Evolutionary conservation across 2,888 invertebrate species (phyloP), one percentile per base, ranked within the genome.

Genomic region (Scrobipalpa costella): DNA sequence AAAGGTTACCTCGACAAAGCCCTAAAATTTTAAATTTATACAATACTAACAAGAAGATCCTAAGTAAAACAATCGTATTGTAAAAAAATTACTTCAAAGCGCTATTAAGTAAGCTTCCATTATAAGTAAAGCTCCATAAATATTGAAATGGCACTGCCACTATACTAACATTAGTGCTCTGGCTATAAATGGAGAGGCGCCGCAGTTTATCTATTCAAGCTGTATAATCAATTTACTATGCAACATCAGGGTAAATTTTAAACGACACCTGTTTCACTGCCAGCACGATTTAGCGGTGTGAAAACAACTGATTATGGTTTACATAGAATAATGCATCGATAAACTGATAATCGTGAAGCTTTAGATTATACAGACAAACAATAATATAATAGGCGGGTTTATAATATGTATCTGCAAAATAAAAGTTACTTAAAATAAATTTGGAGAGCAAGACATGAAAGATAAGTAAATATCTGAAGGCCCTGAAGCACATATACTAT

Each of bases 141-240:
- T 68, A 69, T 69, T 60, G 64, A 66, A 70, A 68, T 67, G 64
- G 67, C 59, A 27, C 27, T 27, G 27, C 27, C 27, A 47, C 70
- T 63, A 68, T 65, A 66, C 63, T 69, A 69, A 69, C 66, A 68
- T 69, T 71, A 71, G 73, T 64, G 63, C 63, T 67, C 64, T 55
- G 34, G 66, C 67, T 71, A 68, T 72, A 71, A 72, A 71, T 67
- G 69, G 67, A 63, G 61, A 66, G 49, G 50, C 55, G 55, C 64
- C 61, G 62, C 69, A 66, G 69, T 72, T 69, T 71, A 71, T 72
- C 67, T 64, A 69, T 67, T 59, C 64, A 67, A 72, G 68, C 69
- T 65, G 68, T 65, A 61, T n/a, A 67, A 71, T 71, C 69, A 67
- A 76, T 73, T n/a, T 71, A 68, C 67, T 63, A 68, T 63, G 15